Base-by-base conservation (phyloP, 2,113 vertebrate genomes). In the Tauraco erythrolophus region DNA sequence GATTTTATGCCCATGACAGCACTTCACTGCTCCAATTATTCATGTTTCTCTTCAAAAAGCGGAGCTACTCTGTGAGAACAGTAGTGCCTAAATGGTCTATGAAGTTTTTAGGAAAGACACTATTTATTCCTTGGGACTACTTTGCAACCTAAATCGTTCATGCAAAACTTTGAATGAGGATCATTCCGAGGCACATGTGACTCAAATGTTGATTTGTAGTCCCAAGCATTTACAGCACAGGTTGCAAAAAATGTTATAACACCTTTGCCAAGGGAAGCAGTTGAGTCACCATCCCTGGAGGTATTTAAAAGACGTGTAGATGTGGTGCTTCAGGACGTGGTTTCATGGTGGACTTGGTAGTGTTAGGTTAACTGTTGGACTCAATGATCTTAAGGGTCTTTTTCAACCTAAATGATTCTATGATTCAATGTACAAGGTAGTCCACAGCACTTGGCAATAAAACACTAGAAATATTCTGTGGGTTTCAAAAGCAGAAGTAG, bases 1-100 rank as follows among this genome's bases (percentile, higher is more conserved):
- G 72, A 91, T 89, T 97, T 94, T 79, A 69, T 83, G 50, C 61
- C 65, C 43, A 74, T 91, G 41, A 82, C 41, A 89, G 57, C 31
- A 82, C 61, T 96, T 71, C 53, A 62, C 23, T 64, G 53, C 79
- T 80, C 56, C 64, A 70, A n/a, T 89, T 94, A 92, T 48, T 94
- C 77, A 54, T 0, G 1, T n/a, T 91, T 41, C 41, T 62, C 43
- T 91, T 84, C 82, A 65, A 81, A 84, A 84, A 68, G 17, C 51
- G 86, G 18, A 82, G 64, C 43, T 88, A 21, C 75, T 81, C 43
- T 43, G 19, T 62, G 39, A 69, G 48, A 92, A 70, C 12, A 9
- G 2, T 46, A 64, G 50, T 23, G 53, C 37, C 82, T 41, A 89
- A 87, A 91, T 24, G 22, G 53, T 54, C 74, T 30, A 51, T 53